A percentile compares a stretch with the other conserved stretches of the same genome.
These are phyloP conservation scores for Stomatorhinus walkeri DNA, from an alignment of 2,797 vertebrate genomes.

Conservation along the genomic window DNA sequence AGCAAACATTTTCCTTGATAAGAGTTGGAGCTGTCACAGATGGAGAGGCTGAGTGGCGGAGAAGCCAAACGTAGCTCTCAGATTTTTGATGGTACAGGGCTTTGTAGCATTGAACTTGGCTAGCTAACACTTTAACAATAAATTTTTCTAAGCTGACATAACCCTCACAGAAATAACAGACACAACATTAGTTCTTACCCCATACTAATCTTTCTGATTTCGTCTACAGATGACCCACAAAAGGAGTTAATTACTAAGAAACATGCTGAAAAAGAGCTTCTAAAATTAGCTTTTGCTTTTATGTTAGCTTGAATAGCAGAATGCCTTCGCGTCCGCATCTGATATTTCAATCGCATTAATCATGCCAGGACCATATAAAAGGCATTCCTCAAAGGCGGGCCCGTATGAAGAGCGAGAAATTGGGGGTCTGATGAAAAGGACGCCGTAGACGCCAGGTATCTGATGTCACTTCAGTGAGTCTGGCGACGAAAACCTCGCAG, in stretches of 20 bases:
- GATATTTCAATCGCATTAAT: slow-evolving; percentile 7
- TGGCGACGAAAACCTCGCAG: not conserved
- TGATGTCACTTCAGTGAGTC: not conserved
- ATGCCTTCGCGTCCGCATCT: not conserved
- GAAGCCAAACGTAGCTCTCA: not conserved
- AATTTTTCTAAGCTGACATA: not conserved
- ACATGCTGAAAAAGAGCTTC: not conserved
- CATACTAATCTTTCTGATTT: not conserved
- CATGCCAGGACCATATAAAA: not conserved
- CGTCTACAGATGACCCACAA: not conserved
- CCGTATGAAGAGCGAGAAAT: not conserved
- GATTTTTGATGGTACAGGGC: not conserved
- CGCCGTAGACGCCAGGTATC: not conserved
- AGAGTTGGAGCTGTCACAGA: not conserved
- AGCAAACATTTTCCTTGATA: not conserved
- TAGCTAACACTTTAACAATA: not conserved
- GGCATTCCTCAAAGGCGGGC: not conserved
- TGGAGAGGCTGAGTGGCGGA: not conserved
- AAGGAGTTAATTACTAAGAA: not conserved
- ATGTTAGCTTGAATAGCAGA: not conserved
- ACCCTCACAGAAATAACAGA: slow-evolving; percentile 1
- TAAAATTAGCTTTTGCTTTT: not conserved
- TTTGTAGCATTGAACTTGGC: not conserved
- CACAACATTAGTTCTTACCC: not conserved
- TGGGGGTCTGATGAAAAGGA: not conserved